Percentiles rank a stretch among this genome's conserved stretches.
These are phyloP conservation scores for Athalia cordata DNA, from an alignment of 2,888 invertebrate species.

Conservation along the genomic window DNA sequence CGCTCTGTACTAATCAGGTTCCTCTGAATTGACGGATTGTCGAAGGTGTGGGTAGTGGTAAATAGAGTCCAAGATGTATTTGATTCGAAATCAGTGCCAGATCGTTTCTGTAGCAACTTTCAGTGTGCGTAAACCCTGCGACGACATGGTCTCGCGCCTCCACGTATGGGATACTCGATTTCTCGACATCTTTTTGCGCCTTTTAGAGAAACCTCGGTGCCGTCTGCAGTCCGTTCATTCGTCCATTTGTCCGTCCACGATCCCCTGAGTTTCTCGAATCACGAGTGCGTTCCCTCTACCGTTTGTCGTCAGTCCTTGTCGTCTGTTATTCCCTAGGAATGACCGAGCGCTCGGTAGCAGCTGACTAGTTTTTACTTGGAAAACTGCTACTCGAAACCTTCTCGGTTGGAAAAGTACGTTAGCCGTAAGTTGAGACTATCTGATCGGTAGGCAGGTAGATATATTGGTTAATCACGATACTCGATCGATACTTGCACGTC, in stretches of 20 bases:
- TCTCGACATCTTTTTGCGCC: slow-evolving; percentile 56
- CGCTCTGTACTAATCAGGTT: too few relatives aligned
- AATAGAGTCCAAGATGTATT: too few relatives aligned
- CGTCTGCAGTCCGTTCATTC: slow-evolving; percentile 38
- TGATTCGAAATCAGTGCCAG: too few relatives aligned
- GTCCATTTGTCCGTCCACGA: slow-evolving; percentile 15
- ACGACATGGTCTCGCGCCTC: slow-evolving; percentile 50
- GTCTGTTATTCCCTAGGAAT: slow-evolving; percentile 6
- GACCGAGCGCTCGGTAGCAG: background rate
- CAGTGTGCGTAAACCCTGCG: slow-evolving; percentile 29
- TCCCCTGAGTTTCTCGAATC: slow-evolving; percentile 18
- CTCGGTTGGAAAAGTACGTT: slow-evolving; percentile 23
- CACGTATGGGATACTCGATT: slow-evolving; percentile 56
- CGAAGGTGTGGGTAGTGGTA: too few relatives aligned
- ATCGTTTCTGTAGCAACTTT: background rate
- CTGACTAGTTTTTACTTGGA: slow-evolving; percentile 21
- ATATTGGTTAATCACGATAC: slow-evolving; percentile 11
- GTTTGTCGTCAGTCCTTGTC: background rate
- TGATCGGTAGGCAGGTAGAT: background rate
- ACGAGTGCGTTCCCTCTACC: background rate
- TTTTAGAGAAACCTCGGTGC: slow-evolving; percentile 53
- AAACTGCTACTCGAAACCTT: slow-evolving; percentile 29
- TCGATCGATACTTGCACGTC: background rate
- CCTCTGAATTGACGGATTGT: too few relatives aligned
- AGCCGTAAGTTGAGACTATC: background rate